Conservation (phyloP, 2,797 vertebrate species). For the Muraenolepis orangiensis region DNA sequence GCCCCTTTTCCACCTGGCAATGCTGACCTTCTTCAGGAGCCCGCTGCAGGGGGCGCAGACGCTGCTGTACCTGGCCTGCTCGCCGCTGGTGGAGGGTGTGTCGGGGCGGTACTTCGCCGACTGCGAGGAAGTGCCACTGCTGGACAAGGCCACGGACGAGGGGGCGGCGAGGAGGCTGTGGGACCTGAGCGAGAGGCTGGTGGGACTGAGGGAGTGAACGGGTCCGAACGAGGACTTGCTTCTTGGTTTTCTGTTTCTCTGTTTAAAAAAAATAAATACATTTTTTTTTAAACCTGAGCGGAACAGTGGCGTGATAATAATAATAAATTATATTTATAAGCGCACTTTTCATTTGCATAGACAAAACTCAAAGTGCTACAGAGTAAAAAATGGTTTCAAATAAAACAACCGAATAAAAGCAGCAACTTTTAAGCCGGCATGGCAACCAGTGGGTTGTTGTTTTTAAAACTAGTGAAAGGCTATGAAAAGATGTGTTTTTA, state of each 20-base stretch:
- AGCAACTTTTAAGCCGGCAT: too few species aligned
- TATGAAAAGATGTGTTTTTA: too few species aligned
- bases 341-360: too few species aligned
- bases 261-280: too few species aligned
- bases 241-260: background rate
- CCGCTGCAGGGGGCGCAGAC: conserved; percentile 90
- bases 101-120: conserved; percentile 91
- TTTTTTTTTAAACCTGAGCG: background rate
- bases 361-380: too few species aligned
- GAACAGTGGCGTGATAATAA: background rate
- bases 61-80: conserved; percentile 85
- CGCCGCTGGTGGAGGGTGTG: conserved; percentile 82
- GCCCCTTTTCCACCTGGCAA: conserved; percentile 84
- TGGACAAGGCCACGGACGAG: conserved; percentile 83
- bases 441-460: too few species aligned
- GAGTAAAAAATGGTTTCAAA: too few species aligned
- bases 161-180: conserved; percentile 84
- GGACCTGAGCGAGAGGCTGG: conserved; percentile 90
- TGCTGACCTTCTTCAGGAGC: conserved; percentile 87
- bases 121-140: conserved; percentile 84
- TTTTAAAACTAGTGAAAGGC: too few species aligned
- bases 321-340: too few species aligned
- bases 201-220: conserved; percentile 78
- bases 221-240: background rate
- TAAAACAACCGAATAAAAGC: too few species aligned